Base-by-base conservation (phyloP, 1,140 invertebrate species). In the Nilaparvata lugens region DNA sequence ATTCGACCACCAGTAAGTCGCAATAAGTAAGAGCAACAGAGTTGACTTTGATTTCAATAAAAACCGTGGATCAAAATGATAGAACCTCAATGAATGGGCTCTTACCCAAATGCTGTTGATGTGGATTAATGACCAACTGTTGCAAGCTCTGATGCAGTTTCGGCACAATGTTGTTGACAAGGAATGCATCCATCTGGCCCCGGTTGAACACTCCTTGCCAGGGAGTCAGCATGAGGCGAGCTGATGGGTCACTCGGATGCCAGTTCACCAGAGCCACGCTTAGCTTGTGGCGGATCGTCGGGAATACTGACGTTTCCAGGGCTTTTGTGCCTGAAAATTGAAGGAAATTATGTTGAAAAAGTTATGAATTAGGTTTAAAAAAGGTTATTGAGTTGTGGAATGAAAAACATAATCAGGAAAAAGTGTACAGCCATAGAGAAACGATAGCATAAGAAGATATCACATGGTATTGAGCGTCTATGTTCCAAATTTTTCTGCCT, bases 191-290 rank as follows among this genome's bases (percentile, higher is more conserved):
- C 78, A 97, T 87, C 35, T 92, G 85, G 7, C 84, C 83, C 60
- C 84, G 83, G 48, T 85, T 79, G 65, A 96, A 93, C 0, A 95
- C 93, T 52, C 80, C 72, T n/a, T 83, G 75, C 97, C 97, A 99
- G 1, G 95, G 95, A 62, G 86, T 80, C 1, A 99, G 77, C 76
- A 98, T 93, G n/a, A 89, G 78, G 65, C 89, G 83, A 0, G 95
- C 96, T 2, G 95, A 97, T 52, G 83, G 79, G 75, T 98, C 94
- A 0, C 87, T 91, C 4, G 95, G 91, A 75, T 92, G 87, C 97
- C 97, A 99, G 28, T 85, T 87, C 0, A 81, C 81, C 31, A 99
- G 76, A 14, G 95, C 95, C 35, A 82, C 81, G 28, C 89, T 86
- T 7, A 99, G 76, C 72, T 98, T 98, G 19, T 93, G 86, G 52